These are phyloP conservation scores for Ganaspis sp. DNA, from an alignment of 1,140 invertebrate genomes.

Conservation along the genomic window DNA sequence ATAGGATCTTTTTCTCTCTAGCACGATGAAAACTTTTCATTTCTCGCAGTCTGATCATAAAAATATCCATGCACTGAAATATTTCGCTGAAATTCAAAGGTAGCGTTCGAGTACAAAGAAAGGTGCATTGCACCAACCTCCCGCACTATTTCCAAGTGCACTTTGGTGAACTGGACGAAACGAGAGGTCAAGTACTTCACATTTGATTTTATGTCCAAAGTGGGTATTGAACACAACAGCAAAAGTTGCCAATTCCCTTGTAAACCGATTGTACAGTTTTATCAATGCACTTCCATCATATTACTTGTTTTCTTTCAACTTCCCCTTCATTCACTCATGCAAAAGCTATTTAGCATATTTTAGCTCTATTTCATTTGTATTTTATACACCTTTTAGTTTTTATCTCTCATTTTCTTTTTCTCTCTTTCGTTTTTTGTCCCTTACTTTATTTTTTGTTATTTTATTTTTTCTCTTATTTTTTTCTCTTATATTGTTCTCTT, in stretches of 20 bases:
- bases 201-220: background rate
- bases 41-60: background rate
- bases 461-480: too few species aligned
- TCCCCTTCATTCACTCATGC: background rate
- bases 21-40: background rate
- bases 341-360: background rate
- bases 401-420: background rate
- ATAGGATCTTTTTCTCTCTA: background rate
- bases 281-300: background rate
- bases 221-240: conserved; percentile 1
- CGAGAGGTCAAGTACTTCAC: conserved; percentile 1
- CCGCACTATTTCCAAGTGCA: background rate
- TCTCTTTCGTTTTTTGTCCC: background rate
- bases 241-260: background rate
- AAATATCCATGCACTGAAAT: conserved; percentile 6
- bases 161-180: background rate
- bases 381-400: conserved; percentile 5
- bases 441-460: background rate
- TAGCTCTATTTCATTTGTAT: background rate
- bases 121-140: background rate
- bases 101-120: background rate
- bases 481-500: background rate
- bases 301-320: conserved; percentile 1
- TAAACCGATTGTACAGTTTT: background rate
- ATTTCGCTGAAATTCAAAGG: background rate